Percentiles rank a stretch among this genome's conserved stretches.
Conservation (phyloP, 1,140 invertebrate genomes). For the Lepidostoma basale region DNA sequence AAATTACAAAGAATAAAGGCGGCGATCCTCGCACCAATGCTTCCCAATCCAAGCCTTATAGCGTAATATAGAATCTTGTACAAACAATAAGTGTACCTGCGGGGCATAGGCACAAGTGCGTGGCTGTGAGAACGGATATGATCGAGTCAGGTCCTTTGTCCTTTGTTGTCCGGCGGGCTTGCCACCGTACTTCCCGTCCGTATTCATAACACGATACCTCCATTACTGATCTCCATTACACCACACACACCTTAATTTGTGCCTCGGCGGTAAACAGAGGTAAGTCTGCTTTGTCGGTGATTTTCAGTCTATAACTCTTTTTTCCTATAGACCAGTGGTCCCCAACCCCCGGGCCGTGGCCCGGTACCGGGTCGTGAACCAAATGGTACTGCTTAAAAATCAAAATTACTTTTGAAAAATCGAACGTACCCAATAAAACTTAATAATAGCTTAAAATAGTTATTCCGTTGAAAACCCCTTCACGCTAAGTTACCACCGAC, state of each 20-base stretch:
- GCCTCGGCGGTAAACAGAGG: too few relatives aligned
- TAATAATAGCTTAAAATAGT: too few relatives aligned
- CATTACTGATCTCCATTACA: slow-evolving; percentile 28
- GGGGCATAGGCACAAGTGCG: slow-evolving; percentile 12
- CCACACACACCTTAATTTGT: slow-evolving; percentile 27
- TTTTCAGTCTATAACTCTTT: too few relatives aligned
- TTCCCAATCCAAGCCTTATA: neutral
- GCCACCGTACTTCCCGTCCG: slow-evolving; percentile 28
- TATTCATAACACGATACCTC: slow-evolving; percentile 38
- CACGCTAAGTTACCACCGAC: too few relatives aligned
- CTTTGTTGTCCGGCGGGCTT: slow-evolving; percentile 20
- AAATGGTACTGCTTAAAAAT: too few relatives aligned
- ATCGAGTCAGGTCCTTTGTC: slow-evolving; percentile 26
- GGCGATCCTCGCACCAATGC: neutral
- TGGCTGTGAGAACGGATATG: slow-evolving; percentile 33
- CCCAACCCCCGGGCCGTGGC: too few relatives aligned
- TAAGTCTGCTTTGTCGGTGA: neutral
- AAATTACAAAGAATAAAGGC: too few relatives aligned
- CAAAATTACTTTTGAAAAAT: too few relatives aligned
- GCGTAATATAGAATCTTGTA: neutral
- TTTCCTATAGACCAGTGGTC: too few relatives aligned
- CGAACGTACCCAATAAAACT: too few relatives aligned
- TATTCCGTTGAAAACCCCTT: too few relatives aligned
- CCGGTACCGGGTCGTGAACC: too few relatives aligned
- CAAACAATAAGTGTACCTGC: slow-evolving; percentile 19